Percentiles rank a stretch among this genome's conserved stretches.
phyloP scores from a whole-genome alignment of 2,113 vertebrate species.

The Mormyrus iriodes region DNA sequence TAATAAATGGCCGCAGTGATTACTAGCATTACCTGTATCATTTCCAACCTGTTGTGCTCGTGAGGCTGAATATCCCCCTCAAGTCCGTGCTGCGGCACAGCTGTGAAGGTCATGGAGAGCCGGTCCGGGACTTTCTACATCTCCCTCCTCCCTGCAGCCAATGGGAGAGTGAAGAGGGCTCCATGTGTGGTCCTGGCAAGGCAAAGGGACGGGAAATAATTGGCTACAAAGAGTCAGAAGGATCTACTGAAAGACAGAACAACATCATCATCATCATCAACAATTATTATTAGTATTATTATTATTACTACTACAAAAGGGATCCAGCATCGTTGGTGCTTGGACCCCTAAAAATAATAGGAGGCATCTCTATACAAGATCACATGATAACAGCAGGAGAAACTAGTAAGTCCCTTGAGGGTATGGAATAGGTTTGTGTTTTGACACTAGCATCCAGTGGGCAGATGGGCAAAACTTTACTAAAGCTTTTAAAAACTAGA shows the following conservation, averaged over 20 bases:
- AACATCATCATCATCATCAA: neutral
- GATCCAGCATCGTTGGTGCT: neutral
- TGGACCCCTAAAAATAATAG: neutral
- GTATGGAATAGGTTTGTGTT: neutral
- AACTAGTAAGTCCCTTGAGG: neutral
- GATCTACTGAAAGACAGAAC: neutral
- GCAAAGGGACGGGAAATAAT: neutral
- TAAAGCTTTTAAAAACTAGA: neutral
- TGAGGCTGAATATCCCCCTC: neutral
- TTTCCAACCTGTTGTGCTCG: neutral
- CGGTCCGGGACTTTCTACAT: neutral
- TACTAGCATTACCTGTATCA: neutral
- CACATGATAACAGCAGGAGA: neutral
- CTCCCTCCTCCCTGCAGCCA: neutral
- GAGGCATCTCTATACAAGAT: neutral
- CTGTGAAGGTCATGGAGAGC: neutral
- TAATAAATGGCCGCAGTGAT: constrained; percentile 10
- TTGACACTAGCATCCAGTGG: neutral
- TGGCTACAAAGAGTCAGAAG: neutral
- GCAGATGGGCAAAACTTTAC: neutral
- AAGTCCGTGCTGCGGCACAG: neutral
- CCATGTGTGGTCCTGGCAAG: neutral
- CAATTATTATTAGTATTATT: neutral
- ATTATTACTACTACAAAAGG: neutral
- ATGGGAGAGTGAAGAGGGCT: neutral